A percentile compares a stretch with the other conserved stretches of the same genome.
phyloP scores from a whole-genome alignment of 2,113 vertebrate genomes.

The Brienomyrus longianalis region DNA sequence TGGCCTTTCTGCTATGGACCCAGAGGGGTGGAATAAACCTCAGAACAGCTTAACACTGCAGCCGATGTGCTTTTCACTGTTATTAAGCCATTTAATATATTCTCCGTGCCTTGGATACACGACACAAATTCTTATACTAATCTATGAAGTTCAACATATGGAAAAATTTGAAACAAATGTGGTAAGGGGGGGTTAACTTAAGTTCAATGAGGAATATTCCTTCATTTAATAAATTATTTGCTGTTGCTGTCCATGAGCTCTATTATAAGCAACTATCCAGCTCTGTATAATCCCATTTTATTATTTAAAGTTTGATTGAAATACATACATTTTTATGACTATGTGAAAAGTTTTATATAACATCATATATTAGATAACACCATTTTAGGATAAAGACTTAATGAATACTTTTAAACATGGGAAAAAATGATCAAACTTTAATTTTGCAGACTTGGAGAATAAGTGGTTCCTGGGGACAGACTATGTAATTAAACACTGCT shows the following conservation, averaged over 20 bases:
- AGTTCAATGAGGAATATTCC: neutral
- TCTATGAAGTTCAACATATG: neutral
- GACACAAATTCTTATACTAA: neutral
- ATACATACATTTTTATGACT: neutral
- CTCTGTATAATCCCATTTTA: neutral
- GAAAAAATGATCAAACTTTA: neutral
- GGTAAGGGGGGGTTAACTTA: neutral
- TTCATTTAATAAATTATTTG: neutral
- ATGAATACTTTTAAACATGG: neutral
- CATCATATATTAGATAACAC: neutral
- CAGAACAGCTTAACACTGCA: neutral
- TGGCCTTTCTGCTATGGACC: neutral
- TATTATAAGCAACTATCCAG: neutral
- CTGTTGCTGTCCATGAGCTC: neutral
- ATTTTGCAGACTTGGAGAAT: neutral
- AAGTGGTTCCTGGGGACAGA: neutral
- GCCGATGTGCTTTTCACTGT: neutral
- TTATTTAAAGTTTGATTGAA: neutral
- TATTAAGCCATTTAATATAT: neutral
- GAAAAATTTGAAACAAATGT: neutral
- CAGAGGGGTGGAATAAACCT: neutral
- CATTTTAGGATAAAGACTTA: neutral
- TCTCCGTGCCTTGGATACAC: neutral
- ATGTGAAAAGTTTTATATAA: neutral
- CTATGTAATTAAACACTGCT: neutral